Evolutionary conservation across 2,113 vertebrate genomes (phyloP), one percentile per base, ranked within the genome.

Genomic region (Crotalus horridus): DNA sequence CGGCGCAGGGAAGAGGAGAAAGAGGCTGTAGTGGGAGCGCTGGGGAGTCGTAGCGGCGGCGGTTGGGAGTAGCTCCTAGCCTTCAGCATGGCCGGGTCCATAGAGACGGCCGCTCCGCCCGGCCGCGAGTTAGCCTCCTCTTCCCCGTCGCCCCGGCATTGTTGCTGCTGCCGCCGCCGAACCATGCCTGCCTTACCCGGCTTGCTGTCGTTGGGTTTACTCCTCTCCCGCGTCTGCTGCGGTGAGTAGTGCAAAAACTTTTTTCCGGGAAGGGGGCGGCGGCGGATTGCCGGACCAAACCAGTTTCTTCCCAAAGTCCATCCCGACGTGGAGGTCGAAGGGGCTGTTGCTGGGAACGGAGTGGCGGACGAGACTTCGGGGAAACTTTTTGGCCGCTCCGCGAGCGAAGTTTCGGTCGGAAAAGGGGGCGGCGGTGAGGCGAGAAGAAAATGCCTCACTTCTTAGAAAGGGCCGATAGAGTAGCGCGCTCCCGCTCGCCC

Each of bases 241-340:
- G 93, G 96, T 97, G 94, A 97, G 96, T 96, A 17, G 88, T 2
- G 74, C 51, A 95, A 89, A 88, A 97, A 96, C 94, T 96, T 91
- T 69, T 8, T 95, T 91, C 86, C 48, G 13, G 6, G 51, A 81
- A 61, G 61, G 89, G 4, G 85, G 92, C 86, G 12, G 89, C 87
- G 20, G 74, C 91, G 58, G 85, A 89, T 88, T 11, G n/a, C 48
- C 88, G 88, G 69, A 53, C 64, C 88, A 39, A 53, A 90, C 92
- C 88, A 89, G 46, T 53, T 61, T 39, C 87, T 24, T n/a, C 56
- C 6, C 74, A 8, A 53, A 43, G 81, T 24, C 86, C 53, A 24
- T 81, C 61, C 26, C 24, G 23, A 56, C 39, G 24, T 51, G 89
- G 89, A 51, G 89, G 17, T 5, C 39, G 87, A 26, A 53, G 87